Evolutionary conservation across 2,797 vertebrate species (phyloP).

Genomic region (Pangasius sanitwongsei): DNA sequence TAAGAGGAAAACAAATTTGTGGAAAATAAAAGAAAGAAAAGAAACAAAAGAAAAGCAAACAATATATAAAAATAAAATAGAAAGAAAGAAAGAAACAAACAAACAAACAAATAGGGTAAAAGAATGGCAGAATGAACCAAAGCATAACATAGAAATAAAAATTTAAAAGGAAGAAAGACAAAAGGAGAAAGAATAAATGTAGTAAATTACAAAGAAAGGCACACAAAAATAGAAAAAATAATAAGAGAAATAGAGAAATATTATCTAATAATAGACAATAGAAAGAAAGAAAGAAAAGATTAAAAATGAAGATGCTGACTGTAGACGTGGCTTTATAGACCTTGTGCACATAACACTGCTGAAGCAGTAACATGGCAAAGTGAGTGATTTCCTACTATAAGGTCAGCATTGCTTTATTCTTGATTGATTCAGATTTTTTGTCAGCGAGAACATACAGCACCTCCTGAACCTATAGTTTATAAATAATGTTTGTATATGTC

Average conservation of each 20-base stretch:
- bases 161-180: neutral
- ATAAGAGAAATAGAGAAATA: neutral
- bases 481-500: constrained; percentile 1
- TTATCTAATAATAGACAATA: neutral
- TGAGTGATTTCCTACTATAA: constrained; percentile 69
- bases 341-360: constrained; percentile 68
- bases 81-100: neutral
- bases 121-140: neutral
- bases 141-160: neutral
- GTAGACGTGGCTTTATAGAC: constrained; percentile 72
- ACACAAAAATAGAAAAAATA: neutral
- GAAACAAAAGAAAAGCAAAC: too few relatives aligned
- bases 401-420: constrained; percentile 73
- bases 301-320: constrained; percentile 54
- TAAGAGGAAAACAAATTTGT: neutral
- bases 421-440: constrained; percentile 45
- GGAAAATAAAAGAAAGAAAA: neutral
- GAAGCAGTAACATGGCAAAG: constrained; percentile 71
- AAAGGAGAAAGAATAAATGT: neutral
- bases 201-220: neutral
- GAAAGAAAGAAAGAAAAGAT: neutral
- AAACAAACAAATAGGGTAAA: neutral
- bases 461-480: neutral
- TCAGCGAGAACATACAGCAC: neutral
- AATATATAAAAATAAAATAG: too few relatives aligned